Conservation (phyloP, 2,797 vertebrate species). For the Cyprinella venusta region DNA sequence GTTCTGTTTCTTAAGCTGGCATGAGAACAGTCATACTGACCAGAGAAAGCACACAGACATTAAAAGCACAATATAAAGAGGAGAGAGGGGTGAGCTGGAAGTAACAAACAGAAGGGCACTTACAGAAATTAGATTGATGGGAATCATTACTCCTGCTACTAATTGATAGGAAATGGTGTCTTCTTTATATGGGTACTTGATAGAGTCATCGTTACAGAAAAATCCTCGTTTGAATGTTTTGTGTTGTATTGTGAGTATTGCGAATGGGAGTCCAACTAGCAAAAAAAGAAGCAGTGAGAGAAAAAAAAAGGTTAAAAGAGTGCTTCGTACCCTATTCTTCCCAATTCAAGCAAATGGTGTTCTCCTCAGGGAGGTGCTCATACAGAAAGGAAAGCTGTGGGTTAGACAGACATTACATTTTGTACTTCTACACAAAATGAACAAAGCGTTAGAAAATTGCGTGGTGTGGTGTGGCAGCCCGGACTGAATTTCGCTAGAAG, state of each 20-base stretch:
- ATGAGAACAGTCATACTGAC: background rate
- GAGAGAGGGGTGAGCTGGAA: constrained; percentile 24
- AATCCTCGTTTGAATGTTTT: constrained; percentile 91
- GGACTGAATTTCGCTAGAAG: background rate
- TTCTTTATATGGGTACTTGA: constrained; percentile 94
- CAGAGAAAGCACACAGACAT: constrained; percentile 12
- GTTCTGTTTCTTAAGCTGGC: constrained; percentile 11
- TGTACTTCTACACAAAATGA: background rate
- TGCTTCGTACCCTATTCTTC: background rate
- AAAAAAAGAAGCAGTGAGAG: constrained; percentile 81
- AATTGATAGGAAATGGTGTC: constrained; percentile 98
- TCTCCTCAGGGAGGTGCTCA: constrained; percentile 5
- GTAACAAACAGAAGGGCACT: constrained; percentile 77
- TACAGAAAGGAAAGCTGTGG: constrained; percentile 30
- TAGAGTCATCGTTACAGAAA: constrained; percentile 98
- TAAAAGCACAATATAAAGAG: constrained; percentile 12
- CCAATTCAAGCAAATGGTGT: background rate
- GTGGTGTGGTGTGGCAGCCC: constrained; percentile 4
- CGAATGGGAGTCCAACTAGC: constrained; percentile 96
- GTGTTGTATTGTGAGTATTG: constrained; percentile 89
- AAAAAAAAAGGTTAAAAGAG: constrained; percentile 62
- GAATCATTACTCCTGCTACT: constrained; percentile 95
- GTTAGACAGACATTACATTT: constrained; percentile 18
- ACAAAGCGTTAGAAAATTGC: constrained; percentile 32
- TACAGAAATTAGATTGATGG: constrained; percentile 91